Base-by-base conservation (phyloP, 2,888 invertebrate genomes). In the Eristalis intricaria region DNA sequence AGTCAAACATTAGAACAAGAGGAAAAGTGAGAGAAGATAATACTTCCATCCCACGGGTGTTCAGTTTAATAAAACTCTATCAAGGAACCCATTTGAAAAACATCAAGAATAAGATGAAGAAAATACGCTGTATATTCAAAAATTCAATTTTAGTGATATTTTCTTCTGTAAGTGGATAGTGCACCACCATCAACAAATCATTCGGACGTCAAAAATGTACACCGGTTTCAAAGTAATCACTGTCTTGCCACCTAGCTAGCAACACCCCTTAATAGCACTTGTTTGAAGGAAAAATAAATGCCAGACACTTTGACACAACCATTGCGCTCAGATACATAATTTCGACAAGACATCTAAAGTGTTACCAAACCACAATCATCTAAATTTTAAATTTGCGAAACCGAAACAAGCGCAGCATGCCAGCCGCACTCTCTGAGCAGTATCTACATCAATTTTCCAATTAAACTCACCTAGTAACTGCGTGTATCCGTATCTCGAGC, bases 391-490 rank as follows among this genome's bases (percentile, higher is more conserved):
- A 82, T 86, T 86, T 86, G 50, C 82, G 82, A 86, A 82, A 81
- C 64, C 38, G 71, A 75, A 76, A 66, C 69, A 61, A 56, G 38
- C 22, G 38, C 22, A n/a, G 43, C 4, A 58, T 29, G 69, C 61
- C 60, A 58, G 63, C 75, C 65, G 50, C 32, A 32, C 32, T 32
- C 32, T 32, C 32, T 8, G 1, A 8, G 32, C 32, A 8, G 76
- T 76, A 71, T 75, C 71, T 70, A 73, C 70, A 78, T 82, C 82
- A 82, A 86, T 86, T 86, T 86, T 86, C 82, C 86, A 86, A 86
- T 86, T 86, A 86, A 78, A 74, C 74, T 83, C 79, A 79, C 78
- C 68, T 68, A 68, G 75, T n/a, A 50, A 19, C 84, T 87, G 83
- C 71, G 68, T 75, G 70, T 65, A 70, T 63, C 65, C 38, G 26